These are phyloP conservation scores for Alligator mississippiensis DNA, from an alignment of 2,113 vertebrate species.

Conservation along the genomic window DNA sequence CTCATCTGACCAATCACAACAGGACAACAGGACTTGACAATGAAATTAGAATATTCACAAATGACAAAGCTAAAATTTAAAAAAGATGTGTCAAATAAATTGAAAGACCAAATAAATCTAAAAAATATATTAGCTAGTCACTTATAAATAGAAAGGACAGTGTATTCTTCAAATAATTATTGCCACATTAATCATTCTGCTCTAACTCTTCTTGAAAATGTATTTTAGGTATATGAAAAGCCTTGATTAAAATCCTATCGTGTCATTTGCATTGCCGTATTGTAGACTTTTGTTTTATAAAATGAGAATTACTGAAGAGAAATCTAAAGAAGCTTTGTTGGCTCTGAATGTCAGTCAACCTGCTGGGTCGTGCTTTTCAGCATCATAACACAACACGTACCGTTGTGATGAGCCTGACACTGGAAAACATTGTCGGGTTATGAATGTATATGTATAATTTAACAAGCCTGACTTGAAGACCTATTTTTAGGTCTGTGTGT, in stretches of 20 bases:
- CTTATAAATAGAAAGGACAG: slow-evolving; percentile 5
- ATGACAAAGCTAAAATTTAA: slow-evolving; percentile 24
- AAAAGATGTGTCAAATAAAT: slow-evolving; percentile 59
- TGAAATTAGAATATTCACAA: slow-evolving; percentile 10
- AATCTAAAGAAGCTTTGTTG: not conserved
- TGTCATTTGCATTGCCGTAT: not conserved
- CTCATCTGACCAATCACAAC: not conserved
- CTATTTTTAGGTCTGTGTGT: slow-evolving; percentile 8
- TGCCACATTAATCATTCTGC: slow-evolving; percentile 47
- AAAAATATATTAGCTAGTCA: slow-evolving; percentile 63
- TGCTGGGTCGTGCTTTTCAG: not conserved
- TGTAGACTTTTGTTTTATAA: slow-evolving; percentile 20
- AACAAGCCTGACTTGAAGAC: not conserved
- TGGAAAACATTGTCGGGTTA: slow-evolving; percentile 4
- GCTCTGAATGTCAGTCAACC: not conserved
- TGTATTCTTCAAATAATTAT: not conserved
- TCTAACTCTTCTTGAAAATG: slow-evolving; percentile 40
- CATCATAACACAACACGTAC: not conserved
- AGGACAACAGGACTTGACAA: not conserved
- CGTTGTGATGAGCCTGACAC: not conserved
- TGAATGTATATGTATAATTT: not conserved
- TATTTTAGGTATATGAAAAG: slow-evolving; percentile 24
- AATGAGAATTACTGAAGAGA: slow-evolving; percentile 17
- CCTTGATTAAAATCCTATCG: slow-evolving; percentile 7
- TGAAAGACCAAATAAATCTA: slow-evolving; percentile 60